Evolutionary conservation across 1,140 invertebrate species (phyloP).

Genomic region (Popillia japonica): DNA sequence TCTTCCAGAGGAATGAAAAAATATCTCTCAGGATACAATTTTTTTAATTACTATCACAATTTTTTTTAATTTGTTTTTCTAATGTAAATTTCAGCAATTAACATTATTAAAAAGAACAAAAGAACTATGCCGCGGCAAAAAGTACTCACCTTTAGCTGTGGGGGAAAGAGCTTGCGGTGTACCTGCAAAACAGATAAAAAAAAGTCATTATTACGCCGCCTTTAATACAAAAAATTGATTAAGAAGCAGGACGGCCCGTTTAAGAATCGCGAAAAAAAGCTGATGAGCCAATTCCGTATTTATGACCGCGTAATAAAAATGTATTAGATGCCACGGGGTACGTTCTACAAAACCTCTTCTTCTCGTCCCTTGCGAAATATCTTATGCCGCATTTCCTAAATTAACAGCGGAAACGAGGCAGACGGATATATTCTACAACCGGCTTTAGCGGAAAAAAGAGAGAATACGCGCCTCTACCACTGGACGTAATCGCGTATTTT

Average conservation of each 20-base stretch:
- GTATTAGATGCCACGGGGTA: background rate
- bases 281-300: constrained; percentile 14
- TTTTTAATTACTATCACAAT: no score
- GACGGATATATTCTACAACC: background rate
- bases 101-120: no score
- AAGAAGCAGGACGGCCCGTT: background rate
- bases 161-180: no score
- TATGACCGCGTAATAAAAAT: constrained; percentile 1
- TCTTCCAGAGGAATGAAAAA: no score
- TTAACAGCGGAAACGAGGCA: background rate
- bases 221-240: background rate
- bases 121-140: no score
- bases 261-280: background rate
- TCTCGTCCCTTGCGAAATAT: background rate
- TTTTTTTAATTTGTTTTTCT: background rate
- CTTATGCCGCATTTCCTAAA: background rate
- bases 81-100: no score
- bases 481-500: background rate
- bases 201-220: background rate
- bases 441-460: background rate
- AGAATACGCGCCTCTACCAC: background rate
- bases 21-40: no score
- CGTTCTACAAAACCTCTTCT: background rate
- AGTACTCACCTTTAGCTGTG: no score
- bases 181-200: background rate